Evolutionary conservation across 2,888 invertebrate genomes (phyloP).

Genomic region (Trilocha varians): DNA sequence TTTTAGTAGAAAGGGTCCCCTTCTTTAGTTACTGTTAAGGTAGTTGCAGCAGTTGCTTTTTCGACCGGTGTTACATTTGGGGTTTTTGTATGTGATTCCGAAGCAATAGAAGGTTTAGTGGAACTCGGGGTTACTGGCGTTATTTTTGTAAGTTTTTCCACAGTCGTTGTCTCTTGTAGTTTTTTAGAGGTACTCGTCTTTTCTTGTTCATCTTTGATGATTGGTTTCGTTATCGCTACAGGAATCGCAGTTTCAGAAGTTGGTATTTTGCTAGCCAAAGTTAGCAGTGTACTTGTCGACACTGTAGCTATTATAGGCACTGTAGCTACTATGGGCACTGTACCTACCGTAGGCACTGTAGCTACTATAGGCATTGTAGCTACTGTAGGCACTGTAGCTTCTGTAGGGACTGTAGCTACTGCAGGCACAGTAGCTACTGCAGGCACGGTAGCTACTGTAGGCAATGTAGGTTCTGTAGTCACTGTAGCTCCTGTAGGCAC

Average conservation of each 20-base stretch:
- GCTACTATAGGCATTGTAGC: not conserved
- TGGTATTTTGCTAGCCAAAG: too few species aligned
- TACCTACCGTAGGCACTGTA: not conserved
- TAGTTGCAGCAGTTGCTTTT: too few species aligned
- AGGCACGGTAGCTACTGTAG: not conserved
- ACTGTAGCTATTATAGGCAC: not conserved
- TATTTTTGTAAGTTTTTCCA: not conserved
- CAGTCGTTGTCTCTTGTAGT: not conserved
- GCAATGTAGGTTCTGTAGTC: not conserved
- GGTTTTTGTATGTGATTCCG: too few species aligned
- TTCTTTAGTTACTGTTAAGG: too few species aligned
- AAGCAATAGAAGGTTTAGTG: too few species aligned
- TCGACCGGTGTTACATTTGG: too few species aligned
- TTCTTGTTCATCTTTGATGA: too few species aligned
- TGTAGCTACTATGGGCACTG: not conserved
- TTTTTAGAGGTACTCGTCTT: too few species aligned
- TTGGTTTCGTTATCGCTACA: too few species aligned
- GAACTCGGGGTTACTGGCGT: not conserved
- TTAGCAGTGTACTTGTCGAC: not conserved
- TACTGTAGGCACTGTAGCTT: not conserved
- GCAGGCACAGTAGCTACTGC: not conserved
- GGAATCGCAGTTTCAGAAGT: too few species aligned
- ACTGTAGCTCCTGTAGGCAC: too few species aligned
- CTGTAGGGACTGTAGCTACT: not conserved
- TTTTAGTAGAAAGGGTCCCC: too few species aligned